Conservation (phyloP, 2,797 vertebrate genomes). For the Pangasius djambal region DNA sequence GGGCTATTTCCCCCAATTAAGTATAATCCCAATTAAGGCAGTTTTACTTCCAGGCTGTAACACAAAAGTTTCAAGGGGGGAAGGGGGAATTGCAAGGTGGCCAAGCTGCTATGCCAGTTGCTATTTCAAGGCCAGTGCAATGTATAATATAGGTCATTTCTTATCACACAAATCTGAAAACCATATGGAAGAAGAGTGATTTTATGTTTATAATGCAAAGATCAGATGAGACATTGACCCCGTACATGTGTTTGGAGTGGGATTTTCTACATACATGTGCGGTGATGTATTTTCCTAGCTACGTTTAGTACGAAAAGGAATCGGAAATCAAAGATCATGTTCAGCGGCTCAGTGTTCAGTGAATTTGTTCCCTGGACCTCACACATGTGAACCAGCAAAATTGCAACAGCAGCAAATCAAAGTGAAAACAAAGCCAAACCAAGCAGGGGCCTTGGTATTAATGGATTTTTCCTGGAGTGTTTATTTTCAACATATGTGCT, state of each 20-base stretch:
- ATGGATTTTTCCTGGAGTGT: conserved; percentile 70
- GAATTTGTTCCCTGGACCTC: conserved; percentile 18
- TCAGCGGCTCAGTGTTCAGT: conserved; percentile 11
- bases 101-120: not conserved
- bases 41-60: not conserved
- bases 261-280: not conserved
- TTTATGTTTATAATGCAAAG: not conserved
- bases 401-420: conserved; percentile 68
- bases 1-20: not conserved
- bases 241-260: not conserved
- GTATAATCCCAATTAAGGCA: not conserved
- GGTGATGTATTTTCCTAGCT: not conserved
- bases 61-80: not conserved
- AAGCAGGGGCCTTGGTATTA: conserved; percentile 72
- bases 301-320: not conserved
- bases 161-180: not conserved
- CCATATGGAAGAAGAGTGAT: conserved; percentile 7
- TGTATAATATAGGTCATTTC: not conserved
- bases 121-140: not conserved
- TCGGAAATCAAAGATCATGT: not conserved
- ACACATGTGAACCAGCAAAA: conserved; percentile 65
- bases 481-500: conserved; percentile 78
- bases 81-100: not conserved
- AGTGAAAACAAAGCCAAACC: conserved; percentile 66
- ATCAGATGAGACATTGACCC: not conserved